phyloP scores from a whole-genome alignment of 2,888 invertebrate species.

The Meiosimyza platycephala region DNA sequence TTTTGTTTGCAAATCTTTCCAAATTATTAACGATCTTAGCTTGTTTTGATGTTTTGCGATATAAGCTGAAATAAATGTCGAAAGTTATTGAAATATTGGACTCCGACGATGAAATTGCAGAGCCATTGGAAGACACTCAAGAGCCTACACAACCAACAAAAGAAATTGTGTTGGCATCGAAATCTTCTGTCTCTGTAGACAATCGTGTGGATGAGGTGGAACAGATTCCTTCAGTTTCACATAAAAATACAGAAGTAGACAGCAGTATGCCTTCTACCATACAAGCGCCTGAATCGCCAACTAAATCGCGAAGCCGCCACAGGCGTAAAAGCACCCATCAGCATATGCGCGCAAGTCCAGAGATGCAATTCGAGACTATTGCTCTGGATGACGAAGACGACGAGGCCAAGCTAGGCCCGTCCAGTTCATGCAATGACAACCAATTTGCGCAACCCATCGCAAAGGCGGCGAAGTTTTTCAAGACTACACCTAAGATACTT shows the following conservation, averaged over 20 bases:
- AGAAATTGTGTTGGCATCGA: not conserved
- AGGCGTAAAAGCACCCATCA: conserved; percentile 47
- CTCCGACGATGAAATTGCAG: conserved; percentile 46
- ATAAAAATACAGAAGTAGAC: conserved; percentile 15
- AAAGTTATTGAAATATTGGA: conserved; percentile 49
- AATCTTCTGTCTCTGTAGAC: not conserved
- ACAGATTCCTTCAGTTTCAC: conserved; percentile 8
- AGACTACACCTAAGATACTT: conserved; percentile 40
- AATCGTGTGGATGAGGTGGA: no score
- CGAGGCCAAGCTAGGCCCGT: not conserved
- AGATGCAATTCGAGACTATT: conserved; percentile 49
- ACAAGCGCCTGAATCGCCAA: not conserved
- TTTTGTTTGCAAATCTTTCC: no score
- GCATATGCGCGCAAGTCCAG: conserved; percentile 42
- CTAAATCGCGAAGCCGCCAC: conserved; percentile 35
- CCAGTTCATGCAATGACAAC: not conserved
- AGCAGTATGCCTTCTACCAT: conserved; percentile 4
- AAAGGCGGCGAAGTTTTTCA: conserved; percentile 30
- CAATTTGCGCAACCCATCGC: conserved; percentile 4
- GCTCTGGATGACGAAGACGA: conserved; percentile 46
- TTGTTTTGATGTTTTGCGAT: not conserved
- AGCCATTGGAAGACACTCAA: not conserved
- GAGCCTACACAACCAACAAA: not conserved
- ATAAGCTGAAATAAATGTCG: conserved; percentile 36
- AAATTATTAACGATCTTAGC: not conserved